phyloP scores from a whole-genome alignment of 2,888 invertebrate genomes.

The Tetrapedia diversipes region DNA sequence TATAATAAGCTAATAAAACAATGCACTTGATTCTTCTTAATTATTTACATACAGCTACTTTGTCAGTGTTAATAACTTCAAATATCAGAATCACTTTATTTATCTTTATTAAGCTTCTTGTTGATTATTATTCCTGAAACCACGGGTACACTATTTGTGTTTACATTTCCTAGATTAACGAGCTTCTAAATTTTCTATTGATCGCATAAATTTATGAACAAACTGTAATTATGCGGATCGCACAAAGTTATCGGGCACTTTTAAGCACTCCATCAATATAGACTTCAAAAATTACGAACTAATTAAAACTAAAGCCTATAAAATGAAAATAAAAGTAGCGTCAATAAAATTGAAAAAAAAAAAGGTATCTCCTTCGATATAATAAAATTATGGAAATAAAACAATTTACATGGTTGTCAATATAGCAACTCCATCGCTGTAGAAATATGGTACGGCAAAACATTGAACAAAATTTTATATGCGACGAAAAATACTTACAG shows the following conservation, averaged over 20 bases:
- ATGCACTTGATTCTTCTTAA: not conserved
- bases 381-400: constrained; percentile 34
- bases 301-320: constrained; percentile 20
- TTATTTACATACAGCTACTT: constrained; percentile 6
- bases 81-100: not conserved
- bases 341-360: not conserved
- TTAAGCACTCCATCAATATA: constrained; percentile 16
- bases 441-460: not conserved
- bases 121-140: constrained; percentile 22
- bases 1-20: not conserved
- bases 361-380: not conserved
- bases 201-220: constrained; percentile 19
- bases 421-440: too few species aligned
- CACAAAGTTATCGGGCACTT: constrained; percentile 5
- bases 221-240: constrained; percentile 2
- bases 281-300: constrained; percentile 42
- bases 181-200: constrained; percentile 16
- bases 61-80: constrained; percentile 20
- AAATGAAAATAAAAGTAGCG: not conserved
- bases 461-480: not conserved
- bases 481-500: not conserved
- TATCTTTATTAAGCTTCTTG: constrained; percentile 10
- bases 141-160: constrained; percentile 5
- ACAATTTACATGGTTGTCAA: too few species aligned
- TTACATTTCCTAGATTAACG: constrained; percentile 28